Evolutionary conservation across 1,140 invertebrate genomes (phyloP), one percentile per base, ranked within the genome.

Genomic region (Venturia canescens): DNA sequence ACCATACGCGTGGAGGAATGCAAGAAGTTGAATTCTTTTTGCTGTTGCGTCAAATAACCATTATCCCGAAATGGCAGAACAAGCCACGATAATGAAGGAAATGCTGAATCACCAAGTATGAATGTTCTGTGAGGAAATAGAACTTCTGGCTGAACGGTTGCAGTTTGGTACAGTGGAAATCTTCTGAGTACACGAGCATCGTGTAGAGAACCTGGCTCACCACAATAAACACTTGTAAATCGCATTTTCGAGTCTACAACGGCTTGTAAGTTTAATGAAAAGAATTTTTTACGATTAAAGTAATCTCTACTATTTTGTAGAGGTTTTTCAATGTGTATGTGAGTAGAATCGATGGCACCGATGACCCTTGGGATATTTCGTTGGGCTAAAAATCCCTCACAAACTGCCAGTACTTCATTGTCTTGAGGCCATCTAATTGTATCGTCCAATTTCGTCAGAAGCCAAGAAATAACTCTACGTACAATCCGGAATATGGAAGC

Each of bases 281-380:
- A 44, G 15, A 7, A 44, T 44, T 44, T 44, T 44, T 44, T 15
- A 16, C 74, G 76, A 74, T 82, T 82, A 34, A 21, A 70, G 83
- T 85, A 85, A 53, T 81, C 80, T 53, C 34, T 13, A 23, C 78
- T 67, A 72, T 79, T 31, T 16, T 53, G 31, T 34, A 38, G 31
- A 66, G 86, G 80, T 78, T 79, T 83, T 80, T 74, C 71, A 31
- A 86, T 85, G 60, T 78, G 29, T 44, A 85, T 84, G 77, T 87
- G 81, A 16, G 34, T 82, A 27, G 83, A 78, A 81, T 86, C 86
- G 18, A 84, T 86, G n/a, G 81, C 82, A 15, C 80, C 84, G 26
- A 86, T 57, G 27, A 86, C 27, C 31, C 70, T 69, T 0, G 72
- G 11, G 57, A 84, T 81, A 16, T 66, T 78, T 27, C 31, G 74